Conservation (phyloP, 35 echinoderm and acorn worm genomes). For the Diadema setosum region DNA sequence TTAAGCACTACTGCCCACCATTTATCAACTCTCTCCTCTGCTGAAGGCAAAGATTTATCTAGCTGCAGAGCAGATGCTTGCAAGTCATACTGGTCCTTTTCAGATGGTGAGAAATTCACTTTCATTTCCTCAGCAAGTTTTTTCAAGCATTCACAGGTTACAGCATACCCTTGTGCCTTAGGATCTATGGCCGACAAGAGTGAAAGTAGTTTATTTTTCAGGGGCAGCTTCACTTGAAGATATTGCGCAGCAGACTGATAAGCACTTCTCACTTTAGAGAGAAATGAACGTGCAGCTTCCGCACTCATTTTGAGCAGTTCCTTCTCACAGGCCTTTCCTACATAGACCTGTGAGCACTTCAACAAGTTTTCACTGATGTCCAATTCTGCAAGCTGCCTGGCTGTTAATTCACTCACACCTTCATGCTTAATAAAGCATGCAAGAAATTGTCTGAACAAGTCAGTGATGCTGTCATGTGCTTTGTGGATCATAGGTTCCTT, state of each 20-base stretch:
- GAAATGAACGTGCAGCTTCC: background rate
- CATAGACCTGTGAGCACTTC: conserved; percentile 21
- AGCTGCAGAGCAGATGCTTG: conserved; percentile 18
- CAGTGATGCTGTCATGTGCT: conserved; percentile 45
- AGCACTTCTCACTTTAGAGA: conserved; percentile 28
- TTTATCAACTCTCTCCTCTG: conserved; percentile 12
- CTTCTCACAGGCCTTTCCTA: conserved; percentile 28
- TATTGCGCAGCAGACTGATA: conserved; percentile 29
- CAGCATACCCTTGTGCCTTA: conserved; percentile 49
- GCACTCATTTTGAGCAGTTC: conserved; percentile 39
- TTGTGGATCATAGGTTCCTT: too few species aligned
- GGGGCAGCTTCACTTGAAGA: conserved; percentile 36
- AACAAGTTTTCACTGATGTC: conserved; percentile 21
- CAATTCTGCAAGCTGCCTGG: conserved; percentile 31
- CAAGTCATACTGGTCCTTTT: background rate
- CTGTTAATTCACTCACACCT: conserved; percentile 9
- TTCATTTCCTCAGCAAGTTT: too few species aligned
- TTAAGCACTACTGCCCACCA: conserved; percentile 46
- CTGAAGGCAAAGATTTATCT: conserved; percentile 3
- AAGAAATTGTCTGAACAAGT: conserved; percentile 50
- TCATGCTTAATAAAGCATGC: conserved; percentile 59
- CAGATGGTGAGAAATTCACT: background rate
- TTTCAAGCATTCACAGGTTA: conserved; percentile 7
- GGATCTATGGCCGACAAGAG: conserved; percentile 48
- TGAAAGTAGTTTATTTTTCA: conserved; percentile 21